Evolutionary conservation across 2,888 invertebrate species (phyloP).

Genomic region (Chironomus riparius): DNA sequence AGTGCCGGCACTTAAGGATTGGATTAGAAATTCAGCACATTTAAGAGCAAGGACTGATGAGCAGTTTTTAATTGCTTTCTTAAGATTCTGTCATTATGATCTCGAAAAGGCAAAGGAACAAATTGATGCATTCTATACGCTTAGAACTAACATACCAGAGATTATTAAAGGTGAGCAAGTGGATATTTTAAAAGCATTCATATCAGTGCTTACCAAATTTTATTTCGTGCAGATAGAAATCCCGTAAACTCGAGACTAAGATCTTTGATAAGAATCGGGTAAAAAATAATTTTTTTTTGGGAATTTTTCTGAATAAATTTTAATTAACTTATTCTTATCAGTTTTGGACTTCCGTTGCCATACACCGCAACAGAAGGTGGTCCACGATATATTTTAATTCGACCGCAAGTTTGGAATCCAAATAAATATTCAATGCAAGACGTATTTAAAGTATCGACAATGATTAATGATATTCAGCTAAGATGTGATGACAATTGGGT

Average conservation of each 20-base stretch:
- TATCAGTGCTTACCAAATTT: background rate
- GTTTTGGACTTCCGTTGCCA: constrained; percentile 32
- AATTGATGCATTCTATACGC: constrained; percentile 45
- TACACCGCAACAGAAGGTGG: constrained; percentile 36
- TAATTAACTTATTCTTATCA: constrained; percentile 28
- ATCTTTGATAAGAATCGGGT: constrained; percentile 31
- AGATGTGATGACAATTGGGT: constrained; percentile 48
- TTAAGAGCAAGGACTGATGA: constrained; percentile 42
- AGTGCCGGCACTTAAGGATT: constrained; percentile 39
- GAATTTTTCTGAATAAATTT: background rate
- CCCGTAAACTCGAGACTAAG: constrained; percentile 14
- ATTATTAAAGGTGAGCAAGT: constrained; percentile 36
- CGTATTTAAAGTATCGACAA: constrained; percentile 45
- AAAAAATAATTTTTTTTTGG: constrained; percentile 1
- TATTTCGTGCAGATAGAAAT: background rate
- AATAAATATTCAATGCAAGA: constrained; percentile 40
- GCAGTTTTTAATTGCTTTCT: constrained; percentile 40
- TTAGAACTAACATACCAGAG: constrained; percentile 45
- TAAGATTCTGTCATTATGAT: constrained; percentile 43
- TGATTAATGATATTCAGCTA: constrained; percentile 48
- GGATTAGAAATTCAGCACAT: constrained; percentile 44
- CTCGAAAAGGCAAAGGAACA: constrained; percentile 43
- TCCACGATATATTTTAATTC: constrained; percentile 41
- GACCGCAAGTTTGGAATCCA: constrained; percentile 42
- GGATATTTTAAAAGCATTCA: too few relatives aligned